Evolutionary conservation across 2,888 invertebrate genomes (phyloP).

Genomic region (Phortica magna): DNA sequence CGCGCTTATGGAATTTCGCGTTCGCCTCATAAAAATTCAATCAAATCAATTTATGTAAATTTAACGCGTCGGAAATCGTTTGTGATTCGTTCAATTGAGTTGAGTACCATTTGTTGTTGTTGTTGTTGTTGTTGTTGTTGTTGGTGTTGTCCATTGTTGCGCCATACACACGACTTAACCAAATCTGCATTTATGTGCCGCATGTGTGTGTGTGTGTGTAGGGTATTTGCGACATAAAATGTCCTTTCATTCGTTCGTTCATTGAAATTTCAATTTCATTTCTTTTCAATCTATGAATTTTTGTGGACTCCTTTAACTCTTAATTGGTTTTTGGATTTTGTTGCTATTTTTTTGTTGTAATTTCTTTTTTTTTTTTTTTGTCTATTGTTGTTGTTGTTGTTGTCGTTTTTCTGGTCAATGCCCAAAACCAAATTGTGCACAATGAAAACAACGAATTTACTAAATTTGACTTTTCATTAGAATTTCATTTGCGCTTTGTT

Average conservation of each 20-base stretch:
- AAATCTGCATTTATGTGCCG: too few species aligned
- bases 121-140: background rate
- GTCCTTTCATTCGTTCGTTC: background rate
- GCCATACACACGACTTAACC: too few species aligned
- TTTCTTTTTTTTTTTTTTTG: background rate
- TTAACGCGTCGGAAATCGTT: slow-evolving; percentile 67
- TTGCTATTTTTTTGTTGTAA: background rate
- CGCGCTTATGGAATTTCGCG: background rate
- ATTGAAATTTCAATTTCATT: background rate
- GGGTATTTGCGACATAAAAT: background rate
- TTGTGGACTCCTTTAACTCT: background rate
- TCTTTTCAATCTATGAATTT: background rate
- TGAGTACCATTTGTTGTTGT: background rate
- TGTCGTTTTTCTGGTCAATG: background rate
- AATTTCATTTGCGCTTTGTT: slow-evolving; percentile 7
- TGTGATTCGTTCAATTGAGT: slow-evolving; percentile 32
- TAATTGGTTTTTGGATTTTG: background rate
- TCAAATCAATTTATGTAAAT: slow-evolving; percentile 79
- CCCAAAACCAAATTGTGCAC: background rate
- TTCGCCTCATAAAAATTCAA: slow-evolving; percentile 76
- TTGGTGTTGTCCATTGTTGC: background rate
- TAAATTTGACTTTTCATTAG: slow-evolving; percentile 20
- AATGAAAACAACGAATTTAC: slow-evolving; percentile 7
- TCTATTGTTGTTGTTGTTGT: background rate
- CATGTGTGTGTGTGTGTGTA: background rate